Conservation (phyloP, 2,888 invertebrate genomes). For the Chironomus tentans region DNA sequence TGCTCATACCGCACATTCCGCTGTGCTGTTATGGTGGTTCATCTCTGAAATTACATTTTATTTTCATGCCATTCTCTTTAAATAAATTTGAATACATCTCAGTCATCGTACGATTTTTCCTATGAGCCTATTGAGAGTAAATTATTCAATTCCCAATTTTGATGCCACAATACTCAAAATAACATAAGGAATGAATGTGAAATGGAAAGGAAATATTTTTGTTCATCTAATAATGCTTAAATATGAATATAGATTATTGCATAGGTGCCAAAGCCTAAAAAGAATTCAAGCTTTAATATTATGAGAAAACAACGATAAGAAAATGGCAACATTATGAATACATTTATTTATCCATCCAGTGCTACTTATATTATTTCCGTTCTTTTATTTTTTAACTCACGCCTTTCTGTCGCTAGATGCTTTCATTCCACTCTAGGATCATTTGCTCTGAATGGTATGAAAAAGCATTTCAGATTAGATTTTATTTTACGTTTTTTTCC, state of each 20-base stretch:
- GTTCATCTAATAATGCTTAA: no score
- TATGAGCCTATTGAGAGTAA: constrained; percentile 1
- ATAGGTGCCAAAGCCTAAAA: no score
- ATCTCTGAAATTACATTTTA: constrained; percentile 15
- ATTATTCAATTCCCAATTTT: constrained; percentile 18
- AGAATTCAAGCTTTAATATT: not conserved
- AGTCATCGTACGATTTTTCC: not conserved
- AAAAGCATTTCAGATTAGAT: constrained; percentile 13
- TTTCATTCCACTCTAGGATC: constrained; percentile 1
- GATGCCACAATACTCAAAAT: not conserved
- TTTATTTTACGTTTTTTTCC: not conserved
- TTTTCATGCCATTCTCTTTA: not conserved
- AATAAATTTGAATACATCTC: constrained; percentile 25
- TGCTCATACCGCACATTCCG: not conserved
- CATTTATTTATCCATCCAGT: not conserved
- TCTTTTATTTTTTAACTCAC: not conserved
- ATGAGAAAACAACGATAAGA: not conserved
- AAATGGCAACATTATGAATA: not conserved
- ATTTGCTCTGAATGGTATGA: not conserved
- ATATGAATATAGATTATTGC: no score
- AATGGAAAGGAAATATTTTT: no score
- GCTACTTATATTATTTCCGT: not conserved
- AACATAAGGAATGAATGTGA: no score
- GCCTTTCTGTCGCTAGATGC: not conserved
- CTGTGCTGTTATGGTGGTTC: constrained; percentile 1